Base-by-base conservation (phyloP, 2,113 vertebrate species). In the Cyprinus carpio region DNA sequence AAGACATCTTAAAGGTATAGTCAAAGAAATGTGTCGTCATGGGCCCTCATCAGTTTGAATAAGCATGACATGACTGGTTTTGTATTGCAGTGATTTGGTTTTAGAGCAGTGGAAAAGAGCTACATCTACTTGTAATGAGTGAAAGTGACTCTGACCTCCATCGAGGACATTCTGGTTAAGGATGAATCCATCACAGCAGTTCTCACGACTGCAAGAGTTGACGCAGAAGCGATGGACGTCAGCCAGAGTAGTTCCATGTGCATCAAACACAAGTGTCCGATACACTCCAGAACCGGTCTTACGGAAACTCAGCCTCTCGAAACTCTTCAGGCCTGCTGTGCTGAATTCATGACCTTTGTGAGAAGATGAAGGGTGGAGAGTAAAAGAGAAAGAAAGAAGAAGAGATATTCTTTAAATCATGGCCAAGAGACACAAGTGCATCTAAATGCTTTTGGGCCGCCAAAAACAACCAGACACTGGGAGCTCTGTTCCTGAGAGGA, bases 111-210 rank as follows among this genome's bases (percentile, higher is more conserved):
- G 72, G n/a, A 75, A 43, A 65, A 15, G 27, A 31, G 13, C 74
- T 75, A 51, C 43, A 65, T n/a, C 3, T 16, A 7, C 34, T 46
- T 11, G 20, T 27, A 46, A 58, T 23, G 25, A 29, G 20, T 54
- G 37, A 20, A 2, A 75, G 15, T 9, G 25, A 46, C 6, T 56
- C 77, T 87, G 91, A 99, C 98, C 98, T 95, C 91, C 94, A 27
- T 84, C 89, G 78, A 96, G 88, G 0, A 16, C 62, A 87, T 94
- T 91, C 84, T 93, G 94, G 37, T 94, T 92, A 23, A 99, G 93
- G 87, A 97, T 77, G 90, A 98, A 99, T 0, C 97, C 97, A 0
- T 96, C 90, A 0, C 98, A 99, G 91, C 98, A 99, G 12, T 90
- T 9, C 43, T 97, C 95, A 2, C 0, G 87, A 82, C 93, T 94